Base-by-base conservation (phyloP, 2,888 invertebrate species). In the Tolmerus cingulatus region DNA sequence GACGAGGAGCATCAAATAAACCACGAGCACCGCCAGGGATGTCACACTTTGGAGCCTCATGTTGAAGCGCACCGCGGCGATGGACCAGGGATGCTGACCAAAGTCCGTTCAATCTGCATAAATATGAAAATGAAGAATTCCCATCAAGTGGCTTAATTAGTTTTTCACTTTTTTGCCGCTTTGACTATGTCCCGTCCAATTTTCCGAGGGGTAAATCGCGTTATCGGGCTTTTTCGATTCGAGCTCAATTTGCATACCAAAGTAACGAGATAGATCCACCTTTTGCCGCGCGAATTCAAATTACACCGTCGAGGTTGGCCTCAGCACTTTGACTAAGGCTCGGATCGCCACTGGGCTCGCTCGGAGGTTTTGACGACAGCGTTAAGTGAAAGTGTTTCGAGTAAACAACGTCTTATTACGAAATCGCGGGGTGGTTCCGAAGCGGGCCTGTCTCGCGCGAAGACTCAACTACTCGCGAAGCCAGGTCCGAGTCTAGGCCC, bases 101-200 rank as follows among this genome's bases (percentile, higher is more conserved):
- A 85, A n/a, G 40, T 85, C 9, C 74, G 74, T 43, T 74, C 85
- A 85, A 85, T 85, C 85, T 74, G 37, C 82, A 82, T 82, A 87
- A 87, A 86, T 87, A 88, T 87, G 76, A 76, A 86, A 88, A 88
- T 87, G 84, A 88, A 88, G 82, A 86, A 82, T 87, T 86, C 30
- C 57, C 87, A 78, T 78, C 55, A 78, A 77, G 82, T 82, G 82
- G 82, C 87, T 88, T 81, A 87, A 88, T 88, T 88, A 78, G 78
- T 88, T 88, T 86, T 86, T 27, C 85, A 81, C 87, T 78, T 88
- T 87, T 87, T 78, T 78, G 27, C 37, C 82, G 37, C 82, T 82
- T 82, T 57, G 82, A 57, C 51, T 34, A 12, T 14, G 51, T 19
- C 5, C 57, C 57, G 23, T 40, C 27, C 82, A 82, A 82, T 82